Evolutionary conservation across 2,888 invertebrate genomes (phyloP).

Genomic region (Luperina testacea): DNA sequence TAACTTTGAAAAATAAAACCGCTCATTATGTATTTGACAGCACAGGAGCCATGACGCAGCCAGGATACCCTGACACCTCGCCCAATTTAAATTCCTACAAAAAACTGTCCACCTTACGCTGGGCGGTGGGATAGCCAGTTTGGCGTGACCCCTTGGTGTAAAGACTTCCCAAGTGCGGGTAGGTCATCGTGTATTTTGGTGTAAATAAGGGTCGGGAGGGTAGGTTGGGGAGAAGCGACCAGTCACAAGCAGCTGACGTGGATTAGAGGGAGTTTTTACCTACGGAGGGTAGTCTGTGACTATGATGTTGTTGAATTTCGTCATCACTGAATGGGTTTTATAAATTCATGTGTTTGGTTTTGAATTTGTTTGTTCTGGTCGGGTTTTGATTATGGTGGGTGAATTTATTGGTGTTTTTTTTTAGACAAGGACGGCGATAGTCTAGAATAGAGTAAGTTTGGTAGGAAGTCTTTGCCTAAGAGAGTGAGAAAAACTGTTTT

Average conservation of each 20-base stretch:
- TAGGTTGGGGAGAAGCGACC: conserved; percentile 78
- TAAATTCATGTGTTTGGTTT: conserved; percentile 60
- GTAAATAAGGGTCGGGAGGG: conserved; percentile 80
- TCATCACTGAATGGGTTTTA: conserved; percentile 61
- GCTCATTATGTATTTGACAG: conserved; percentile 86
- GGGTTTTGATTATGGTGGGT: conserved; percentile 23
- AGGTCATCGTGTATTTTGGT: conserved; percentile 74
- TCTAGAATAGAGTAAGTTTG: not conserved
- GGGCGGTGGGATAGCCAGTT: conserved; percentile 63
- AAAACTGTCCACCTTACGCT: conserved; percentile 37
- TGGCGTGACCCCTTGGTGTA: conserved; percentile 71
- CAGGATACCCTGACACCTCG: conserved; percentile 69
- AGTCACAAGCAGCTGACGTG: conserved; percentile 89
- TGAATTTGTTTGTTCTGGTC: conserved; percentile 43
- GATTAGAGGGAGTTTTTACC: conserved; percentile 88
- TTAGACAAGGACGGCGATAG: not conserved
- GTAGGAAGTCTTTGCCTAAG: not conserved
- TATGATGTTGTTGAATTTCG: conserved; percentile 65
- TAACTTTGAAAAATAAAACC: conserved; percentile 74
- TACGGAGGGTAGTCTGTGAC: conserved; percentile 81
- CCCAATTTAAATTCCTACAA: conserved; percentile 33
- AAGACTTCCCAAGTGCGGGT: conserved; percentile 64
- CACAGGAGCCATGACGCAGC: conserved; percentile 70
- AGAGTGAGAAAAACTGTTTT: not conserved
- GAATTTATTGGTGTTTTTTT: conserved; percentile 14